Percentiles rank a stretch among this genome's conserved stretches.
Evolutionary conservation across 2,113 vertebrate species (phyloP).

Genomic region (Tyrannus savana): DNA sequence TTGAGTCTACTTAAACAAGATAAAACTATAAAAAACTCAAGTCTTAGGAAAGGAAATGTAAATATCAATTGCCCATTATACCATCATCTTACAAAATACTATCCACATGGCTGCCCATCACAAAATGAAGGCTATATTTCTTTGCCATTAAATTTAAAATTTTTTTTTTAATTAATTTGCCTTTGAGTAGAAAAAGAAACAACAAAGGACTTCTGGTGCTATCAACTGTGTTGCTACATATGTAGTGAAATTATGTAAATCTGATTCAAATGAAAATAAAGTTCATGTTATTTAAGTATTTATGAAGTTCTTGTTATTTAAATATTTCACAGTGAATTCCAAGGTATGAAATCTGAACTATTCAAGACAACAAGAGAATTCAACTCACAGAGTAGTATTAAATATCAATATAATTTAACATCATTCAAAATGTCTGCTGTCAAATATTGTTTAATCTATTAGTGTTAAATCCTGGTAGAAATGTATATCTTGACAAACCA

Average conservation of each 20-base stretch:
- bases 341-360: neutral
- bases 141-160: neutral
- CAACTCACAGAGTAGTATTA: neutral
- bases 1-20: neutral
- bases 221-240: neutral
- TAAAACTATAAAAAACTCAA: neutral
- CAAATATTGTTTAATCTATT: neutral
- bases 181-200: neutral
- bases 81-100: neutral
- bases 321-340: neutral
- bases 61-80: neutral
- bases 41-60: neutral
- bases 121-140: neutral
- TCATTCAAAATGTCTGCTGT: neutral
- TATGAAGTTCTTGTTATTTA: neutral
- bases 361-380: neutral
- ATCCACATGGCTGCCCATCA: neutral
- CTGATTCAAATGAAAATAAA: neutral
- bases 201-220: neutral
- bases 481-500: fast-evolving
- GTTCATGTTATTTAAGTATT: neutral
- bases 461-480: neutral
- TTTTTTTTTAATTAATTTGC: neutral
- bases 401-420: neutral
- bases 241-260: neutral